Percentiles rank a stretch among this genome's conserved stretches.
phyloP scores from a whole-genome alignment of 2,888 invertebrate species.

The Trimorus sp. region DNA sequence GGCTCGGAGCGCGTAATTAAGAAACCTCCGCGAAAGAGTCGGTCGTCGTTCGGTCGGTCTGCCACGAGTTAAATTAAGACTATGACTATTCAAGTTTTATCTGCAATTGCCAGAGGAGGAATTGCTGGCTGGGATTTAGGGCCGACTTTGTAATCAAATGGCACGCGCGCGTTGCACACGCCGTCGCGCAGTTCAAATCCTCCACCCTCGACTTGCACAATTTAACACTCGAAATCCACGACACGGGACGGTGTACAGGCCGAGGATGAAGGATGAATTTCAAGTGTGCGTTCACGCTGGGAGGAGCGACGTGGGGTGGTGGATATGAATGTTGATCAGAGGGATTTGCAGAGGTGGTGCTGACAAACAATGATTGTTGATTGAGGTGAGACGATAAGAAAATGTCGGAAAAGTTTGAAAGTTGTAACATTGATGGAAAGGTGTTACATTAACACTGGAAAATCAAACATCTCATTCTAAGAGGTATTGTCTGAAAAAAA shows the following conservation, averaged over 20 bases:
- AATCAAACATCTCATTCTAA: too few relatives aligned
- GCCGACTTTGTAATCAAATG: constrained; percentile 76
- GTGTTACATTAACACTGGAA: too few relatives aligned
- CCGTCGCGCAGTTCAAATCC: constrained; percentile 30
- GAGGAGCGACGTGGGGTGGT: too few relatives aligned
- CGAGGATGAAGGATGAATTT: constrained; percentile 12
- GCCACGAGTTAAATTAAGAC: constrained; percentile 79
- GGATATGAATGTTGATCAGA: too few relatives aligned
- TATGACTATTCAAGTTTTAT: constrained; percentile 81
- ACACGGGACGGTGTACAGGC: constrained; percentile 22
- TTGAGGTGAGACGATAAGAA: too few relatives aligned
- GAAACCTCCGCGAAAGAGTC: constrained; percentile 77
- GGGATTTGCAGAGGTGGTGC: too few relatives aligned
- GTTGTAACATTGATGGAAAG: too few relatives aligned
- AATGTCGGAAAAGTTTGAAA: too few relatives aligned
- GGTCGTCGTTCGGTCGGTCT: constrained; percentile 67
- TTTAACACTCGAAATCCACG: constrained; percentile 46
- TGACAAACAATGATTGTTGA: too few relatives aligned
- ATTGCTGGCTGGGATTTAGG: constrained; percentile 74
- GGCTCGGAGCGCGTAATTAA: constrained; percentile 76
- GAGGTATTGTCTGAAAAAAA: too few relatives aligned
- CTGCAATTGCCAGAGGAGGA: constrained; percentile 80
- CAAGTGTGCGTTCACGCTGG: background rate
- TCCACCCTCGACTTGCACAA: constrained; percentile 37
- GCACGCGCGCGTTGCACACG: constrained; percentile 68